Base-by-base conservation (phyloP, 2,888 invertebrate genomes). In the Melangyna quadrimaculata region DNA sequence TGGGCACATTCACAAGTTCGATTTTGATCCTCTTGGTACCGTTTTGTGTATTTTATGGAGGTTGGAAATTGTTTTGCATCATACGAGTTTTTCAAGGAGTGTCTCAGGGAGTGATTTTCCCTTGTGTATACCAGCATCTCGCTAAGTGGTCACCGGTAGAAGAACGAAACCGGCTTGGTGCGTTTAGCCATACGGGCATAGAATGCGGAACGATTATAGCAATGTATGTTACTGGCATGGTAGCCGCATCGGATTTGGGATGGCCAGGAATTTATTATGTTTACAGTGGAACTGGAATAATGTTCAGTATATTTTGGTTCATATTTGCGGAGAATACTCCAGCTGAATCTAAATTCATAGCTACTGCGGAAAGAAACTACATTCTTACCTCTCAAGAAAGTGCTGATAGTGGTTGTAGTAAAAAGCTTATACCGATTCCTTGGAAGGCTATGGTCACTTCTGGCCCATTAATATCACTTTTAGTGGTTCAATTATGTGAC, bases 371-470 rank as follows among this genome's bases (percentile, higher is more conserved):
- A 88, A 92, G 89, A 74, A 88, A 89, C 9, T 95, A 93, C 88
- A 95, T 95, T 67, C 93, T 81, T 7, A 55, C 10, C 0, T 86
- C 86, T 0, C 81, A 86, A 19, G 40, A 19, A n/a, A 37, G 7
- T 1, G 67, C 70, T 0, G 94, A n/a, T 93, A 78, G 81, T 5
- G 75, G 59, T 71, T 81, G 55, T 37, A 87, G 0, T 53, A 93
- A 88, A 3, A 88, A 88, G 4, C 78, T 63, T 51, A 92, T 93
- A 79, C 89, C 90, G 80, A 94, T 94, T 1, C 96, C 96, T 0
- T 96, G 95, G 95, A 90, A 88, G 61, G 92, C 93, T 29, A 95
- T 96, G 19, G 90, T 94, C n/a, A 94, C 93, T 0, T 95, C 95
- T 0, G 88, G 94, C 0, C 95, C 96, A 0, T 94, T 96, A 89